Conservation (phyloP, 2,888 invertebrate genomes). For the Alentia gelatinosa region DNA sequence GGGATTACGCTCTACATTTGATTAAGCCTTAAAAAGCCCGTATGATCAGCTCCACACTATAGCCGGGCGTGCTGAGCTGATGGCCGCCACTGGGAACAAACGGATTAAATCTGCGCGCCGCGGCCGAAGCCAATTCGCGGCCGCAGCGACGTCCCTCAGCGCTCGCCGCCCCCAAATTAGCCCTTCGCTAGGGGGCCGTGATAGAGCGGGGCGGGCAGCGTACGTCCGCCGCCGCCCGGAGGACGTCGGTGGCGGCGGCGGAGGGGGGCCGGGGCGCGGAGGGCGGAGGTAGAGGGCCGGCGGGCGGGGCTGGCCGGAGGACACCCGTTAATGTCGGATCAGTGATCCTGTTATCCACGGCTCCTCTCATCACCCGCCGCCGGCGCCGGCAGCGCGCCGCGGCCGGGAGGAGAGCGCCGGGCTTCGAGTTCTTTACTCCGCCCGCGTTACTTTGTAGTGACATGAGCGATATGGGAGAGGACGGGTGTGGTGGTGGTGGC, state of each 20-base stretch:
- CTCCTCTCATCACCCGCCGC: neutral
- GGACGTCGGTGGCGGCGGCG: no score
- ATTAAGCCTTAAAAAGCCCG: neutral
- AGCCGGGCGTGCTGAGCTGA: neutral
- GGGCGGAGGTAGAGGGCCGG: neutral
- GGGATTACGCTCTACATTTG: neutral
- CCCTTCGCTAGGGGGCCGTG: neutral
- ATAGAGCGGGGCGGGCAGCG: neutral
- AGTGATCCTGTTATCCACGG: conserved; percentile 32
- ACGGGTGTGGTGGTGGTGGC: neutral
- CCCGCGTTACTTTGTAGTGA: conserved; percentile 23
- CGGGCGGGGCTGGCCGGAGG: neutral
- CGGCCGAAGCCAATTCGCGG: neutral
- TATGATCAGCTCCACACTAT: neutral
- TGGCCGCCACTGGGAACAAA: neutral
- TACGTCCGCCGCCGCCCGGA: no score
- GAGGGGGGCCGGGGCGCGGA: no score
- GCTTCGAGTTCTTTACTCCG: neutral
- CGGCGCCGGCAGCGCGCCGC: neutral
- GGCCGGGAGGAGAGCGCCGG: neutral
- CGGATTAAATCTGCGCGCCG: neutral
- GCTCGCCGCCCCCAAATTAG: neutral
- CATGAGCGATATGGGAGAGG: neutral
- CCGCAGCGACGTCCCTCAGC: neutral
- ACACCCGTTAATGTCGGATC: conserved; percentile 14